These are phyloP conservation scores for Rhynchotus rufescens DNA, from an alignment of 2,797 vertebrate species.

Conservation along the genomic window DNA sequence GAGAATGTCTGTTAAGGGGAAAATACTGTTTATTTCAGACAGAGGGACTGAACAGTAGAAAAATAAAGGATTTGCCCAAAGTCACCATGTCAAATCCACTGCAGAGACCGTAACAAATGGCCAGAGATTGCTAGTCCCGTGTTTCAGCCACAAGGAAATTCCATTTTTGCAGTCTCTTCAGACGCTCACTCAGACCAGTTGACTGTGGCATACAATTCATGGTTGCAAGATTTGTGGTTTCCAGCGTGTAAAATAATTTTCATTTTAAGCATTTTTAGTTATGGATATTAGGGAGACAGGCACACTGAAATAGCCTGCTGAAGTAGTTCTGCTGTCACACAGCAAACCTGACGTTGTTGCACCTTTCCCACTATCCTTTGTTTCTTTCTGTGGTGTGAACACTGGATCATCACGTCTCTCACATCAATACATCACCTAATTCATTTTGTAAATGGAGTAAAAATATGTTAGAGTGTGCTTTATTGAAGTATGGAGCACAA, in stretches of 20 bases:
- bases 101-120: not conserved
- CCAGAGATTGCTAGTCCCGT: not conserved
- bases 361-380: not conserved
- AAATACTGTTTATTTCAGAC: constrained; percentile 1
- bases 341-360: not conserved
- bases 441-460: not conserved
- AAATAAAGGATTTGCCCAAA: constrained; percentile 8
- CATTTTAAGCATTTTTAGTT: not conserved
- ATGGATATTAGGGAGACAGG: not conserved
- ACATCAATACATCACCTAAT: not conserved
- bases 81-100: not conserved
- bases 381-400: not conserved
- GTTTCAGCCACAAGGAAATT: not conserved
- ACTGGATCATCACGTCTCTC: not conserved
- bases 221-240: not conserved
- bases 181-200: not conserved
- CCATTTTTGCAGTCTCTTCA: not conserved
- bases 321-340: not conserved
- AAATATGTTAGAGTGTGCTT: not conserved
- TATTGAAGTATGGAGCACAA: not conserved
- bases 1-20: not conserved
- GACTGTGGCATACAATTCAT: not conserved
- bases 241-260: not conserved
- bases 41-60: not conserved
- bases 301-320: not conserved